phyloP scores from a whole-genome alignment of 1,140 invertebrate genomes.

The Gryllus bimaculatus region DNA sequence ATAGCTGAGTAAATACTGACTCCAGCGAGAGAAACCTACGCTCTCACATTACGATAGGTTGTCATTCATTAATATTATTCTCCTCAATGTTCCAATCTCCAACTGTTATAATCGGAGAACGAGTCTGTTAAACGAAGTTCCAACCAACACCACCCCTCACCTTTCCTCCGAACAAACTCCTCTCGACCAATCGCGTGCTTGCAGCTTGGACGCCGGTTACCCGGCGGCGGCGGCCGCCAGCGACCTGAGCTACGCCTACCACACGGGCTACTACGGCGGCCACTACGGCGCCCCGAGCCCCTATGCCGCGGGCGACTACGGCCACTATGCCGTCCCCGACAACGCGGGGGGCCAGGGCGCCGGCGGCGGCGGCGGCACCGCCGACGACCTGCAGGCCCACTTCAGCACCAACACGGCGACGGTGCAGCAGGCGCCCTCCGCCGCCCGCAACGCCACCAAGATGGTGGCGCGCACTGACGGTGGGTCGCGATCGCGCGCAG shows the following conservation, averaged over 20 bases:
- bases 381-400: constrained; percentile 11
- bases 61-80: too few relatives aligned
- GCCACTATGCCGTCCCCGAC: too few relatives aligned
- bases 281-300: not conserved
- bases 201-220: not conserved
- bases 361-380: not conserved
- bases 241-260: not conserved
- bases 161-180: too few relatives aligned
- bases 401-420: constrained; percentile 7
- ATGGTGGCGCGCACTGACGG: not conserved
- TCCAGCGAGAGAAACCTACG: too few relatives aligned
- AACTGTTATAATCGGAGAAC: too few relatives aligned
- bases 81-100: too few relatives aligned
- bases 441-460: not conserved
- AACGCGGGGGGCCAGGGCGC: not conserved
- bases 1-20: too few relatives aligned
- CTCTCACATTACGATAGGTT: too few relatives aligned
- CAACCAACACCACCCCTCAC: too few relatives aligned
- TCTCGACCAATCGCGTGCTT: too few relatives aligned
- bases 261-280: too few relatives aligned
- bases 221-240: not conserved
- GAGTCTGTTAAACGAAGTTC: too few relatives aligned
- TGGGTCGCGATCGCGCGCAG: not conserved
- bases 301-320: not conserved
- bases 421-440: not conserved